A percentile compares a stretch with the other conserved stretches of the same genome.
These are phyloP conservation scores for Nephila pilipes DNA, from an alignment of 1,140 invertebrate species.

Conservation along the genomic window DNA sequence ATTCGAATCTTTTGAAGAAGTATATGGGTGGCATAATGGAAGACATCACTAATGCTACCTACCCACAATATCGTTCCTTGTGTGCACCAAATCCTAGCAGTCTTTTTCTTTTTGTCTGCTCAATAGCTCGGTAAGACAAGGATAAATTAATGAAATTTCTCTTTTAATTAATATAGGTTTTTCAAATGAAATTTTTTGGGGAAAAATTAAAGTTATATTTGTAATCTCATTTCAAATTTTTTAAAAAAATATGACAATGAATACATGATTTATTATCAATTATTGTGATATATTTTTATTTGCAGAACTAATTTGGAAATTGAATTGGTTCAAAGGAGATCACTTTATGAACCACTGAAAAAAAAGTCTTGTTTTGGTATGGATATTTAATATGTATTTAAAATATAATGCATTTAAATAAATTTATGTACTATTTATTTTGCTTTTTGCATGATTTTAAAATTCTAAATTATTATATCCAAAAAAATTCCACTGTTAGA, in stretches of 20 bases:
- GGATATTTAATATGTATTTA: constrained; percentile 44
- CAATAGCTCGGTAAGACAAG: constrained; percentile 86
- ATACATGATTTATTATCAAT: no score
- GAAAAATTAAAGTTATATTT: no score
- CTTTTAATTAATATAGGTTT: not conserved
- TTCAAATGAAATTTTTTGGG: no score
- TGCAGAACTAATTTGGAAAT: constrained; percentile 93
- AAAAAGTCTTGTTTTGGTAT: constrained; percentile 93
- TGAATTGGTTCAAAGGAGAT: constrained; percentile 93
- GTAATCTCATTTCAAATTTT: not conserved
- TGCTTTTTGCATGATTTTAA: not conserved
- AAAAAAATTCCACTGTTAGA: not conserved
- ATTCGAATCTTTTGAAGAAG: constrained; percentile 81
- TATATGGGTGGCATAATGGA: constrained; percentile 90
- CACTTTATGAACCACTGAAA: constrained; percentile 83
- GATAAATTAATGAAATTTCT: not conserved
- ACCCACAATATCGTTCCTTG: constrained; percentile 83
- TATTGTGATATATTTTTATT: constrained; percentile 24
- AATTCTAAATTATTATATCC: no score
- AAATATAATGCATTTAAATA: not conserved
- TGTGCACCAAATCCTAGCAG: constrained; percentile 83
- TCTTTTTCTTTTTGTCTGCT: constrained; percentile 93
- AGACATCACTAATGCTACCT: constrained; percentile 92
- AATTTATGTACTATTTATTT: not conserved
- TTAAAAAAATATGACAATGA: no score